These are phyloP conservation scores for Schizotus pectinicornis DNA, from an alignment of 2,888 invertebrate genomes.

Conservation along the genomic window DNA sequence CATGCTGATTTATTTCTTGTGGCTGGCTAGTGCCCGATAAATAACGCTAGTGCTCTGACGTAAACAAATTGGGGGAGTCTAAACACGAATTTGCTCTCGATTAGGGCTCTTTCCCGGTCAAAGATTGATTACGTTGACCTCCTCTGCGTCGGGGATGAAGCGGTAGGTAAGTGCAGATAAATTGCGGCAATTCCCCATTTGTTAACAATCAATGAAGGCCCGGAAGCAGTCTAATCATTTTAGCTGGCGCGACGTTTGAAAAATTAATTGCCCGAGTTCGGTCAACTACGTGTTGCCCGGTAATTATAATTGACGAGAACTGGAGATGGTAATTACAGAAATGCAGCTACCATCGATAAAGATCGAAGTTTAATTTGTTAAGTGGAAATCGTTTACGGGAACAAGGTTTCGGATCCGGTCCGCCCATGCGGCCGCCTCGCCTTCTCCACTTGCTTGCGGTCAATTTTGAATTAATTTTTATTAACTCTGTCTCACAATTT, in stretches of 20 bases:
- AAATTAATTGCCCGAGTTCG: too few species aligned
- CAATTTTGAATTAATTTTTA: constrained; percentile 28
- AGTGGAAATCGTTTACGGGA: constrained; percentile 24
- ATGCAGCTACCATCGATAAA: too few species aligned
- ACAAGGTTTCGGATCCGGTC: constrained; percentile 18
- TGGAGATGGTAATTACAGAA: too few species aligned
- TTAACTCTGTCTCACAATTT: constrained; percentile 12
- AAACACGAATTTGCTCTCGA: constrained; percentile 11
- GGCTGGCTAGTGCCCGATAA: neutral
- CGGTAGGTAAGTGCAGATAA: too few species aligned
- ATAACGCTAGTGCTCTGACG: constrained; percentile 1
- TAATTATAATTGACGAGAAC: too few species aligned
- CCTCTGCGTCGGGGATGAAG: neutral
- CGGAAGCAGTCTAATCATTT: too few species aligned
- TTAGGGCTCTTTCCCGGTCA: constrained; percentile 8
- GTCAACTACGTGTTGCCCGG: too few species aligned
- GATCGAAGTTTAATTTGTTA: constrained; percentile 29
- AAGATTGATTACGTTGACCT: constrained; percentile 8
- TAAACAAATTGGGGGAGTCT: constrained; percentile 9
- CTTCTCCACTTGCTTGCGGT: constrained; percentile 13
- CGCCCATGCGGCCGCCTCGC: constrained; percentile 25
- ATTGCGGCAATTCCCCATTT: too few species aligned
- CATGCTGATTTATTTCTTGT: too few species aligned
- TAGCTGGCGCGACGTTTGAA: too few species aligned
- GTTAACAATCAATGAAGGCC: too few species aligned